Conservation (phyloP, 2,888 invertebrate species). For the Dromius quadrimaculatus region DNA sequence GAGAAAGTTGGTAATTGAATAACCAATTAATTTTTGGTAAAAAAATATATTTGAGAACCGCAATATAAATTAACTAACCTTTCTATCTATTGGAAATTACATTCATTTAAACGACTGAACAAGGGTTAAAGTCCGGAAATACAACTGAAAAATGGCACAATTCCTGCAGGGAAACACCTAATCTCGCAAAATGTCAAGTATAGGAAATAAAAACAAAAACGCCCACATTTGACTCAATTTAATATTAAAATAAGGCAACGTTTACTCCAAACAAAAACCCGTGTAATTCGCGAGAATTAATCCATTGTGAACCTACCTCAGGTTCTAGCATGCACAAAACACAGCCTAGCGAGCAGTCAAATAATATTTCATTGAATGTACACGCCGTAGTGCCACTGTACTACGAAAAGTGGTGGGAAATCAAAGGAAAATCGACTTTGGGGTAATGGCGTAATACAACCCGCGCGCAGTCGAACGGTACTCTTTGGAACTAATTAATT, state of each 20-base stretch:
- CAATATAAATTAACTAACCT: no score
- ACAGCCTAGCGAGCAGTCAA: slow-evolving; percentile 36
- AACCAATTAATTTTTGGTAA: no score
- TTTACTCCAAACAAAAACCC: slow-evolving; percentile 36
- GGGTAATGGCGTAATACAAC: background rate
- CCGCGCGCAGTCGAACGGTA: slow-evolving; percentile 63
- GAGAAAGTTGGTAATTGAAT: no score
- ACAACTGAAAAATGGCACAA: no score
- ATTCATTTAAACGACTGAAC: no score
- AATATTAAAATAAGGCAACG: slow-evolving; percentile 28
- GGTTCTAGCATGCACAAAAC: slow-evolving; percentile 25
- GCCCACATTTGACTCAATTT: slow-evolving; percentile 40
- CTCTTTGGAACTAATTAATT: slow-evolving; percentile 67
- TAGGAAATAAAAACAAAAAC: slow-evolving; percentile 21
- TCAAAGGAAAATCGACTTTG: background rate
- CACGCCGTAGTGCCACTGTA: background rate
- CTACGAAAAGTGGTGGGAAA: background rate
- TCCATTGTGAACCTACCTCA: slow-evolving; percentile 36
- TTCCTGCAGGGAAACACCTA: background rate
- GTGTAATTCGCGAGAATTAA: slow-evolving; percentile 41
- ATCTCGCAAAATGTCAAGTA: background rate
- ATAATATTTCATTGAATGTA: slow-evolving; percentile 40
- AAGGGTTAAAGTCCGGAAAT: no score
- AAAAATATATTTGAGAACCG: no score
- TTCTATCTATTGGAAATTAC: no score